A percentile compares a stretch with the other conserved stretches of the same genome.
Conservation (phyloP, 1,140 invertebrate genomes). For the Steinernema khuongi region DNA sequence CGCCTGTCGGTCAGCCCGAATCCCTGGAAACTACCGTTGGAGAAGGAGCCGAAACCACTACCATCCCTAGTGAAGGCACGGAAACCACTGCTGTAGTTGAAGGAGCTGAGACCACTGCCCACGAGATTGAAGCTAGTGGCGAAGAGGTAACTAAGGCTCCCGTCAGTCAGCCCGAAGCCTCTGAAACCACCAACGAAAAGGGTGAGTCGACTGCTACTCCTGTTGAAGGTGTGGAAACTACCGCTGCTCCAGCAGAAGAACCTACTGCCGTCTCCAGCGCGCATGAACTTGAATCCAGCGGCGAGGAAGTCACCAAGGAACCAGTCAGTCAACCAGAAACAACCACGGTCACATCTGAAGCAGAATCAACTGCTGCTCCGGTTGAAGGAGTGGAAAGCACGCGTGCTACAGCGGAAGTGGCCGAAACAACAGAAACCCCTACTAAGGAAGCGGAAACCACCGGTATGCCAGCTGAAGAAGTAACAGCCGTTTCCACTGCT, state of each 20-base stretch:
- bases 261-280: constrained; percentile 15
- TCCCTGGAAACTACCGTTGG: background rate
- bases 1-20: background rate
- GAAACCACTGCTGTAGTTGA: background rate
- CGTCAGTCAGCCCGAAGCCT: too few species aligned
- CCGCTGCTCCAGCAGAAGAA: constrained; percentile 4
- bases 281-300: background rate
- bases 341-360: too few species aligned
- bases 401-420: background rate
- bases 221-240: constrained; percentile 5
- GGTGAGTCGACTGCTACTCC: background rate
- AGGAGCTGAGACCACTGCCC: background rate
- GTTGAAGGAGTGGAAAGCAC: background rate
- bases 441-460: background rate
- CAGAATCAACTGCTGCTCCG: background rate
- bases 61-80: background rate
- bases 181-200: background rate
- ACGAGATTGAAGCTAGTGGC: too few species aligned
- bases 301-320: too few species aligned
- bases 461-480: background rate
- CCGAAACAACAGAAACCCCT: background rate
- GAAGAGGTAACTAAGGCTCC: too few species aligned
- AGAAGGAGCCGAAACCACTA: constrained; percentile 15
- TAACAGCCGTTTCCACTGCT: background rate
- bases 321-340: too few species aligned